These are phyloP conservation scores for Enteromius viviparus DNA, from an alignment of 2,797 vertebrate species.

Conservation along the genomic window DNA sequence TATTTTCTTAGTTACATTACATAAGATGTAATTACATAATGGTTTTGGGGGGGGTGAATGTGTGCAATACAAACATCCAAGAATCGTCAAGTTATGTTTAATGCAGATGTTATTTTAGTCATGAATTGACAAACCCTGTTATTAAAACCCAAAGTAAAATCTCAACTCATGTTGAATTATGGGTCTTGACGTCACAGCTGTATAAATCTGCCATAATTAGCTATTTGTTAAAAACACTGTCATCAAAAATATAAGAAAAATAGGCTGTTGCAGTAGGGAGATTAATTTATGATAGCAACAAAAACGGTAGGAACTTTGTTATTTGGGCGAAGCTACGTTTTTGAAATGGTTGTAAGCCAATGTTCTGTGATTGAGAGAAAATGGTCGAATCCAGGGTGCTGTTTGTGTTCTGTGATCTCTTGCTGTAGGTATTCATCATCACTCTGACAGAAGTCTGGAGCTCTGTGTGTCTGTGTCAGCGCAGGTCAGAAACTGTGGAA, in stretches of 20 bases:
- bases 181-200: too few relatives aligned
- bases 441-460: not conserved
- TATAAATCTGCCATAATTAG: not conserved
- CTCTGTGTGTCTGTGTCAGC: constrained; percentile 4
- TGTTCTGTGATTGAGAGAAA: not conserved
- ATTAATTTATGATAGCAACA: not conserved
- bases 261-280: not conserved
- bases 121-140: not conserved
- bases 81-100: not conserved
- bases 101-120: not conserved
- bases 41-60: too few relatives aligned
- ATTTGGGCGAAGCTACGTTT: not conserved
- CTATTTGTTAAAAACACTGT: not conserved
- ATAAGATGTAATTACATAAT: too few relatives aligned
- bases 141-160: not conserved
- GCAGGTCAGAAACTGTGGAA: constrained; percentile 8
- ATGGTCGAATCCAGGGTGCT: not conserved
- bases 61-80: too few relatives aligned
- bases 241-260: not conserved
- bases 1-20: too few relatives aligned
- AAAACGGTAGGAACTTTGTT: not conserved
- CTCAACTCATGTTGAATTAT: not conserved
- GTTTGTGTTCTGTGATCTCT: not conserved
- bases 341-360: not conserved
- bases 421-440: not conserved